Evolutionary conservation across 2,113 vertebrate genomes (phyloP), one percentile per base, ranked within the genome.

Genomic region (Xiphorhynchus elegans): DNA sequence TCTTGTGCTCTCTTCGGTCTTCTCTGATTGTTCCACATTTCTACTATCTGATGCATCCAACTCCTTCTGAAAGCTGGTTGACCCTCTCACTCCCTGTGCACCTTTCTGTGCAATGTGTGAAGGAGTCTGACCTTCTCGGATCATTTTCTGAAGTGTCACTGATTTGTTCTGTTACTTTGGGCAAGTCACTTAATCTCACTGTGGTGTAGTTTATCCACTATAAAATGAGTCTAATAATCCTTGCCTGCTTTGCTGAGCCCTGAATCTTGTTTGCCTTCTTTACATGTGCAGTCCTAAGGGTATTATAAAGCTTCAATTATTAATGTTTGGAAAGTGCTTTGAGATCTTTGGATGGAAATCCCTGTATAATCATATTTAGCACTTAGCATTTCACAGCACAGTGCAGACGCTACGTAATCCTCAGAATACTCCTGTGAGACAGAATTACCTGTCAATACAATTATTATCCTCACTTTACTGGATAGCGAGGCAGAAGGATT

Each of bases 371-470:
- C 96, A 96, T 97, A 96, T 97, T 97, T 97, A 96, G 96, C 96
- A 97, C 95, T 97, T 96, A 97, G 96, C 92, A 92, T 96, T 96
- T 96, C 93, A 95, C 90, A 96, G 95, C 93, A 93, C 96, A 93
- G 85, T 95, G 94, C 90, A 96, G 95, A 97, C 92, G 47, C 90
- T 97, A 93, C 95, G 95, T 96, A 96, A 96, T 96, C 96, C 96
- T 92, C 53, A 19, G 69, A 84, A 95, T 92, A 95, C 88, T 96
- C 95, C 96, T 96, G 93, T 96, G 96, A 96, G 96, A 96, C 96
- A 96, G 96, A 96, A 96, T 97, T 96, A 96, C 96, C 92, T 97
- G 96, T 96, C 90, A 96, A 96, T 97, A 94, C 96, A 97, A 95
- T 97, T 96, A 96, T 97, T 97, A 97, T 96, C 96, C 92, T 95